Percentiles rank a stretch among this genome's conserved stretches.
Evolutionary conservation across 2,113 vertebrate genomes (phyloP).

Genomic region (Struthidea cinerea): DNA sequence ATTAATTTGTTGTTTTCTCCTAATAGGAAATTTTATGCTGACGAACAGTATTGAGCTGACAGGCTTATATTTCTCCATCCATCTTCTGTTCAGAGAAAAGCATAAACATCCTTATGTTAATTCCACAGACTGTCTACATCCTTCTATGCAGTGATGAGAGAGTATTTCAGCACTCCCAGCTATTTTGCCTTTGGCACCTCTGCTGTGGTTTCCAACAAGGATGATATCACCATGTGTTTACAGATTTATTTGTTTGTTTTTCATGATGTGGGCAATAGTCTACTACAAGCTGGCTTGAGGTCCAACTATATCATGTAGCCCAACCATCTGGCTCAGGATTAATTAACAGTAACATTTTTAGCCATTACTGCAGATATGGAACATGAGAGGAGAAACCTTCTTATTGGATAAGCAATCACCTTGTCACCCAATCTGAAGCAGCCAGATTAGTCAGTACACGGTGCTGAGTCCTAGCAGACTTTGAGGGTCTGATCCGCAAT

Average conservation of each 20-base stretch:
- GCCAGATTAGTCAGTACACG: not conserved
- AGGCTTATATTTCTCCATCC: not conserved
- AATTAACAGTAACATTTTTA: not conserved
- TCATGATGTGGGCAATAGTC: not conserved
- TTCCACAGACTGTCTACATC: not conserved
- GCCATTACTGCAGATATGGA: not conserved
- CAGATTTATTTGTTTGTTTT: conserved; percentile 44
- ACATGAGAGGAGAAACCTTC: not conserved
- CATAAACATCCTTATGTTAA: not conserved
- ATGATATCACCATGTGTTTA: conserved; percentile 26
- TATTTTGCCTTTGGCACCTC: conserved; percentile 34
- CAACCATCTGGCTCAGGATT: conserved; percentile 9
- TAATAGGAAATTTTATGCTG: not conserved
- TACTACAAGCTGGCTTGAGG: not conserved
- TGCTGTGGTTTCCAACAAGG: not conserved
- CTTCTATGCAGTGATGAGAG: not conserved
- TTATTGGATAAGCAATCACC: not conserved
- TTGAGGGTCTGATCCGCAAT: not conserved
- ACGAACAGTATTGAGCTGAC: not conserved
- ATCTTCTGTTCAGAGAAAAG: not conserved
- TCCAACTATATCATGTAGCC: not conserved
- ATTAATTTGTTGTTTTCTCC: conserved; percentile 40
- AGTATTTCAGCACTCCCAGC: not conserved
- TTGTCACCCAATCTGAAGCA: not conserved
- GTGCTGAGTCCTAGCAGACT: not conserved